These are phyloP conservation scores for Characodon lateralis DNA, from an alignment of 2,797 vertebrate genomes.

Conservation along the genomic window DNA sequence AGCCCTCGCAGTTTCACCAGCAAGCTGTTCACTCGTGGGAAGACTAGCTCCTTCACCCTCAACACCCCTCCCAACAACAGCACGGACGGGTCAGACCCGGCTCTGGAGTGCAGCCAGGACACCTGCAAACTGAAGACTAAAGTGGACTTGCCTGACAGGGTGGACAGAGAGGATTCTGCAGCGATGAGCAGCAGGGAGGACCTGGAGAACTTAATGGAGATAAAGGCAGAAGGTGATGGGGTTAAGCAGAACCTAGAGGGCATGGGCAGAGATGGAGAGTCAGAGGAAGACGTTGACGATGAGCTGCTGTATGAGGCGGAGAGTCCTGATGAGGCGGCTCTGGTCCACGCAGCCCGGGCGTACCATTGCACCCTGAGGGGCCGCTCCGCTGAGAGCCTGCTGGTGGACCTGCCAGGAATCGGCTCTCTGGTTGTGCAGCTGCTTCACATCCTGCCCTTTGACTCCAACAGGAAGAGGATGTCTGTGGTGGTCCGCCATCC, in stretches of 20 bases:
- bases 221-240: neutral
- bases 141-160: neutral
- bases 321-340: constrained; percentile 93
- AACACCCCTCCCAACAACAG: constrained; percentile 10
- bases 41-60: constrained; percentile 31
- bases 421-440: constrained; percentile 85
- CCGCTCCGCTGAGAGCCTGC: constrained; percentile 85
- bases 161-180: constrained; percentile 10
- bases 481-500: constrained; percentile 94
- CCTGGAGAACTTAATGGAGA: neutral
- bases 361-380: constrained; percentile 87
- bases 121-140: neutral
- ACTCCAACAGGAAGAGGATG: constrained; percentile 92
- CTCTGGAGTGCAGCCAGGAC: constrained; percentile 14
- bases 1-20: constrained; percentile 55
- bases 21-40: constrained; percentile 54
- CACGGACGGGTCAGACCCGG: constrained; percentile 12
- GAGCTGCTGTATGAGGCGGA: constrained; percentile 90
- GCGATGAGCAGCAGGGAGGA: constrained; percentile 12
- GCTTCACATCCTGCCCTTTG: constrained; percentile 91
- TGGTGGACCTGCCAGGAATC: constrained; percentile 85
- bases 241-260: constrained; percentile 1
- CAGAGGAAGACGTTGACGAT: constrained; percentile 28
- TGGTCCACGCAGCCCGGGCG: constrained; percentile 91
- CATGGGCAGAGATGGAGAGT: neutral